Percentiles rank a stretch among this genome's conserved stretches.
phyloP scores from a whole-genome alignment of 1,140 invertebrate genomes.

The Diprion similis region DNA sequence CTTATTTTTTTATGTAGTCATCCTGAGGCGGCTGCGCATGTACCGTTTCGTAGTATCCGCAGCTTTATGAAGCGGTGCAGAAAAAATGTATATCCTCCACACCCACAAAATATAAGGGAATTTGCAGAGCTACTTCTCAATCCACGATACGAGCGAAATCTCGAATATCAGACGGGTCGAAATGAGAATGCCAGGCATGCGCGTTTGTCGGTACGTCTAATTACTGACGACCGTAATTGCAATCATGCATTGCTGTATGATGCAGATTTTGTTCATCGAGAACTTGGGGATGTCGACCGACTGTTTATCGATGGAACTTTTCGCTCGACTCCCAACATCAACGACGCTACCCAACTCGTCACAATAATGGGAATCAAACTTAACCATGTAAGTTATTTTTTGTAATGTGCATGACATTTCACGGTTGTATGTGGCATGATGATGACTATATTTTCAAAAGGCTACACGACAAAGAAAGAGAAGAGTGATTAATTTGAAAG shows the following conservation, averaged over 20 bases:
- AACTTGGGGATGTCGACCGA: conserved; percentile 4
- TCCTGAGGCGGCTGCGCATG: conserved; percentile 15
- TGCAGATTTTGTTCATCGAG: not conserved
- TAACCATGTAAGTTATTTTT: conserved; percentile 17
- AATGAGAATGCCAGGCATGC: not conserved
- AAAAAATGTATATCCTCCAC: conserved; percentile 10
- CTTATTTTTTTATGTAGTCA: conserved; percentile 15
- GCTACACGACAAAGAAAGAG: no score
- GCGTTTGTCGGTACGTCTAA: conserved; percentile 2
- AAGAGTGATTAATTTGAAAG: no score
- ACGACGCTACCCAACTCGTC: conserved; percentile 5
- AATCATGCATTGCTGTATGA: conserved; percentile 8
- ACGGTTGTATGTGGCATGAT: not conserved
- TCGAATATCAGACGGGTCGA: conserved; percentile 11
- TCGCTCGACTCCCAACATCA: conserved; percentile 12
- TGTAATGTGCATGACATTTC: not conserved
- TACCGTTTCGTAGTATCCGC: not conserved
- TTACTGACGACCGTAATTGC: not conserved
- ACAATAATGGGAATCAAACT: conserved; percentile 17
- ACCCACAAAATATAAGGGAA: conserved; percentile 10
- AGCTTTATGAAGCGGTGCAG: conserved; percentile 18
- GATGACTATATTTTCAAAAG: no score
- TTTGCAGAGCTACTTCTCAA: conserved; percentile 11
- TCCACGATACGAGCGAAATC: conserved; percentile 4
- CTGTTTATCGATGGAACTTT: conserved; percentile 17